These are phyloP conservation scores for Aphrophora alni DNA, from an alignment of 2,888 invertebrate genomes.

Conservation along the genomic window DNA sequence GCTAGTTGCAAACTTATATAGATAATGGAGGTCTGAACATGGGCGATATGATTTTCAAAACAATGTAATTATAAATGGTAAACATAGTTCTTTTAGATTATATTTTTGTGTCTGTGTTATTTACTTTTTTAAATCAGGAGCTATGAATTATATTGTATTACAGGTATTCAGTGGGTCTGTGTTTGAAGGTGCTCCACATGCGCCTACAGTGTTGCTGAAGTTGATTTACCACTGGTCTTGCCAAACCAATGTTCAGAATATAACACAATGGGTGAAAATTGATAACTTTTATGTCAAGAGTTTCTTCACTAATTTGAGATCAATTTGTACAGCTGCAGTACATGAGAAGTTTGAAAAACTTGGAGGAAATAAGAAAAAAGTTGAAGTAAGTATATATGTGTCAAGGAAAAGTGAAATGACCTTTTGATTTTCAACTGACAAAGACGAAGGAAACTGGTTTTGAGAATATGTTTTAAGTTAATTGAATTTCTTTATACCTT, in stretches of 20 bases:
- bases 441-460: too few species aligned
- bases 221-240: slow-evolving; percentile 91
- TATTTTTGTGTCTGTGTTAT: too few species aligned
- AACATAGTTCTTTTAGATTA: too few species aligned
- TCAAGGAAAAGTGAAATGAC: slow-evolving; percentile 3
- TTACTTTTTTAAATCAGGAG: too few species aligned
- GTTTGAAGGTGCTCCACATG: slow-evolving; percentile 85
- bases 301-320: slow-evolving; percentile 74
- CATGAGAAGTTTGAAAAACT: slow-evolving; percentile 77
- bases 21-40: too few species aligned
- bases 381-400: slow-evolving; percentile 62
- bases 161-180: slow-evolving; percentile 80
- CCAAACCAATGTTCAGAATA: slow-evolving; percentile 87
- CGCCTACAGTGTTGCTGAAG: slow-evolving; percentile 82
- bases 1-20: too few species aligned
- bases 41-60: too few species aligned
- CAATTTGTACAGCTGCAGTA: slow-evolving; percentile 79
- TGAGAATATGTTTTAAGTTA: too few species aligned
- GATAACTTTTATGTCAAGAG: slow-evolving; percentile 72
- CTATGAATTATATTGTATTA: too few species aligned
- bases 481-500: too few species aligned
- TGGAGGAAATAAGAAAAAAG: slow-evolving; percentile 73
- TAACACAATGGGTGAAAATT: slow-evolving; percentile 87
- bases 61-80: too few species aligned
- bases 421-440: too few species aligned